Conservation (phyloP, 2,888 invertebrate genomes). For the Osedax frankpressi region DNA sequence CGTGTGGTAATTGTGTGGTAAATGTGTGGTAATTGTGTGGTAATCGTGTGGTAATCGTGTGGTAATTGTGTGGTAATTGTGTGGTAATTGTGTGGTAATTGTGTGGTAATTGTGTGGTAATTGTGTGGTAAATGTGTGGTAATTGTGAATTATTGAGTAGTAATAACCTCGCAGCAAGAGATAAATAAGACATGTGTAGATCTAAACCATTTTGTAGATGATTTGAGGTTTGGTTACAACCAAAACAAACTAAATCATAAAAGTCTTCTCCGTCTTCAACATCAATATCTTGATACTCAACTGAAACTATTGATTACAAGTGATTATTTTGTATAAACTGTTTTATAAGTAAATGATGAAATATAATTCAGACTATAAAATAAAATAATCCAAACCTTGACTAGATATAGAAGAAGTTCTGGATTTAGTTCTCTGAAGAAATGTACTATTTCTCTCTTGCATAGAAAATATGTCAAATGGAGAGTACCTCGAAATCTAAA, state of each 20-base stretch:
- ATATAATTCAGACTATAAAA: background rate
- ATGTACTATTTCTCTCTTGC: background rate
- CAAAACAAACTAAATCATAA: slow-evolving; percentile 50
- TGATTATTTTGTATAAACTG: background rate
- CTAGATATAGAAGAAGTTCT: background rate
- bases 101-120: too few species aligned
- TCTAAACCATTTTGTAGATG: slow-evolving; percentile 51
- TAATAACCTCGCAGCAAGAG: slow-evolving; percentile 50
- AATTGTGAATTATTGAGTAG: too few species aligned
- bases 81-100: too few species aligned
- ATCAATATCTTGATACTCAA: background rate
- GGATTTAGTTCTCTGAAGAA: background rate
- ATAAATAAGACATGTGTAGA: slow-evolving; percentile 53
- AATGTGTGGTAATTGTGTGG: too few species aligned
- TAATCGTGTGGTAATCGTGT: too few species aligned
- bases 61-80: too few species aligned
- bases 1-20: too few species aligned
- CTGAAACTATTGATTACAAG: background rate
- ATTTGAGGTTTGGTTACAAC: slow-evolving; percentile 47
- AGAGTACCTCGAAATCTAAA: background rate
- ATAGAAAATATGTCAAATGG: background rate
- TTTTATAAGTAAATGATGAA: background rate
- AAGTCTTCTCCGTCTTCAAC: slow-evolving; percentile 48
- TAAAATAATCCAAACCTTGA: background rate
- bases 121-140: too few species aligned